Base-by-base conservation (phyloP, 2,797 vertebrate species). In the Urocyon cinereoargenteus region DNA sequence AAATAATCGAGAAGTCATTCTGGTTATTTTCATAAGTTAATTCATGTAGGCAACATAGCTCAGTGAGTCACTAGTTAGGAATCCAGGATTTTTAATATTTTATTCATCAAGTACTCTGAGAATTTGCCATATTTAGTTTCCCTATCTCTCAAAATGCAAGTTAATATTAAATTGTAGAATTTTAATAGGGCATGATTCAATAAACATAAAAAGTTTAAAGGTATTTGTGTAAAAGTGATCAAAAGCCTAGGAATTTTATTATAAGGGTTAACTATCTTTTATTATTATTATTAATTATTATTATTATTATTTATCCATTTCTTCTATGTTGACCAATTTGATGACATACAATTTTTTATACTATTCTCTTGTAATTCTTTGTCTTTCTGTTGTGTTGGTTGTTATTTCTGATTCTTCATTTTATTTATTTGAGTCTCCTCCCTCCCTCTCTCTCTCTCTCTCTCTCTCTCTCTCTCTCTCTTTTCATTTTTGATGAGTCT, bases 181-280 rank as follows among this genome's bases (percentile, higher is more conserved):
- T 98, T 73, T 92, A 91, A 92, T 96, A 57, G 55, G 77, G 18
- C 90, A 89, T 86, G 72, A 90, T 89, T 91, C 19, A 90, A 89
- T 66, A 55, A 83, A 51, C 82, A 90, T 96, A 98, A 24, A 66
- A 57, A 68, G 5, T 6, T 83, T 68, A 85, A 77, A 90, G 68
- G 7, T 97, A 10, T 93, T 96, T 97, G 15, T 91, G 22, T 93
- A 19, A 95, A 16, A 72, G 9, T 61, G 86, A 93, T 61, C 55
- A 95, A 87, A 89, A 92, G 92, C 62, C 66, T 68, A 88, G 28
- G 31, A 92, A 84, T 1, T 66, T 89, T 78, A 9, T 45, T 86
- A 5, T 1, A 91, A 95, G 51, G 18, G 2, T 11, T 51, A 51
- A 5, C 26, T 75, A 1, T 75, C 15, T 51, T 51, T 75, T 51